Evolutionary conservation across 2,113 vertebrate species (phyloP), one percentile per base, ranked within the genome.

Genomic region (Xenopus borealis): DNA sequence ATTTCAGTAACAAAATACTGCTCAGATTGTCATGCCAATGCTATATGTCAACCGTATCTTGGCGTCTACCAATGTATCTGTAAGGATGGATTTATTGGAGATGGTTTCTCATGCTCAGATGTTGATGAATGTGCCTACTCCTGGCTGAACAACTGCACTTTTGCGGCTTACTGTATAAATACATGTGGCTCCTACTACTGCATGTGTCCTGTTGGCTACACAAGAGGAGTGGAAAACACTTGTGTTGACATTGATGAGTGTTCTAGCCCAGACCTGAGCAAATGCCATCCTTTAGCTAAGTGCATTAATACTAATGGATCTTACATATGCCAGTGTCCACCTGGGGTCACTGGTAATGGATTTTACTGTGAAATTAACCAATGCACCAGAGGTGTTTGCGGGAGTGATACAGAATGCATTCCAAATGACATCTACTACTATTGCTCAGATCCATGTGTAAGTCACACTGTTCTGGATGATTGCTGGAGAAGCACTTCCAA

Each of bases 241-340:
- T 27, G 23, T 27, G 23, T 27, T 27, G 23, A 27, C 23, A 27
- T 27, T 27, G 23, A 27, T 1, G 82, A 83, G 66, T 85, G 81
- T 1, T 1, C 50, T 0, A 70, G 73, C 23, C 69, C 18, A 0
- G 71, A 64, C 7, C 67, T 80, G 27, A 78, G 14, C 33, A 10
- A 0, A 46, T 86, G 85, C 44, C 83, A 86, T 4, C 0, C 75
- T 12, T 59, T 79, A 69, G 85, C 82, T 61, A 65, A 68, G 7
- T 86, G 84, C 1, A 20, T 68, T 58, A 86, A 86, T 17, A 0
- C 0, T 1, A 27, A 63, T 1, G 82, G 82, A 12, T 80, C 19
- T 65, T 86, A 85, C 57, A 76, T 71, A 0, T 86, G 84, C 11
- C n/a, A 58, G 27, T 83, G 83, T 13, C 77, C 75, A 0, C 0